These are phyloP conservation scores for Brachionus plicatilis DNA, from an alignment of 1,140 invertebrate genomes.

Conservation along the genomic window DNA sequence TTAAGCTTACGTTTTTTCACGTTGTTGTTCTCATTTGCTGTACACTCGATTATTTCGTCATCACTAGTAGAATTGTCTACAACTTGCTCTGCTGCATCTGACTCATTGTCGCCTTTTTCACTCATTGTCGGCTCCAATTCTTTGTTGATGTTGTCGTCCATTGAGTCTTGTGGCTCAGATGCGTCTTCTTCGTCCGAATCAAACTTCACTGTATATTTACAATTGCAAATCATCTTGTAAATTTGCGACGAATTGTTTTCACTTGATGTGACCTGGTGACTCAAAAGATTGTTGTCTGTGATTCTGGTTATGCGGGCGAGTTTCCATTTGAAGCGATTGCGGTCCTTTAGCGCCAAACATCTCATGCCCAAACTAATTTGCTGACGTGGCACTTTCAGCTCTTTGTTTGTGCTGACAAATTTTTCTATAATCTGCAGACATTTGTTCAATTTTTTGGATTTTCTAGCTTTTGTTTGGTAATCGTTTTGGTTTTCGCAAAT, in stretches of 20 bases:
- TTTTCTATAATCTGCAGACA: background rate
- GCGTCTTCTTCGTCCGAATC: conserved; percentile 18
- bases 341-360: conserved; percentile 14
- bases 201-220: conserved; percentile 26
- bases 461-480: background rate
- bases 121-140: background rate
- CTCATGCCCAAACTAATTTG: conserved; percentile 12
- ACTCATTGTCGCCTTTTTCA: background rate
- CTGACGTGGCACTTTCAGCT: background rate
- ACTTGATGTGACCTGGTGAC: background rate
- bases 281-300: background rate
- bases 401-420: background rate
- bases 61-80: background rate
- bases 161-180: background rate
- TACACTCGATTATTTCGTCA: background rate
- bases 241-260: background rate
- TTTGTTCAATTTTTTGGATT: background rate
- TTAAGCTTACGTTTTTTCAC: background rate
- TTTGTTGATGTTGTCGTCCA: conserved; percentile 1
- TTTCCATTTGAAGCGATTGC: background rate
- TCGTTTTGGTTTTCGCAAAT: conserved; percentile 5
- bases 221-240: conserved; percentile 17
- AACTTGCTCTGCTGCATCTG: background rate
- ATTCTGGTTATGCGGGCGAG: background rate
- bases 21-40: background rate